Evolutionary conservation across 2,797 vertebrate genomes (phyloP).

Genomic region (Arctocebus calabarensis): DNA sequence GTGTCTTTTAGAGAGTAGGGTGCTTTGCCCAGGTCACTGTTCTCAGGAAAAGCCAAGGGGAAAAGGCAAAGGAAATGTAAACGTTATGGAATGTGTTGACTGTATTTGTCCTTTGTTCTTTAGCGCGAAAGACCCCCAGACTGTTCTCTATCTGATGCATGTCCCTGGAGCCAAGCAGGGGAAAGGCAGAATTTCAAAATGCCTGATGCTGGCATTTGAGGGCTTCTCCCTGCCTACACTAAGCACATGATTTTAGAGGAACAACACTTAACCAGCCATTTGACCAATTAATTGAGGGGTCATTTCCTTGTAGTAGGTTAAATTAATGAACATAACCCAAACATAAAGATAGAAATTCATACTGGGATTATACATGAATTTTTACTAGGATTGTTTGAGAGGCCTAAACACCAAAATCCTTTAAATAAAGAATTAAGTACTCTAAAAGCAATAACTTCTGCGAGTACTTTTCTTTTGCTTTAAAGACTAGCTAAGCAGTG

Average conservation of each 20-base stretch:
- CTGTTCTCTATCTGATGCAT: conserved; percentile 46
- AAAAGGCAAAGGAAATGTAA: conserved; percentile 88
- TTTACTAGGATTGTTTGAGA: conserved; percentile 68
- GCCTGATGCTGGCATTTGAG: conserved; percentile 26
- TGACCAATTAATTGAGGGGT: conserved; percentile 47
- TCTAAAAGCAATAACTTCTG: conserved; percentile 66
- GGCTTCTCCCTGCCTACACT: conserved; percentile 62
- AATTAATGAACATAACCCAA: conserved; percentile 74
- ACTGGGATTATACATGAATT: conserved; percentile 77
- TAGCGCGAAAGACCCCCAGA: conserved; percentile 64
- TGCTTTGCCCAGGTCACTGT: conserved; percentile 92
- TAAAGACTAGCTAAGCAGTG: conserved; percentile 22
- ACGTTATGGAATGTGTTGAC: conserved; percentile 89
- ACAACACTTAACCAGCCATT: conserved; percentile 28
- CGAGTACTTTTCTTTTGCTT: conserved; percentile 10
- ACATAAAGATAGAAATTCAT: conserved; percentile 69
- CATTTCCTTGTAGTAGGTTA: conserved; percentile 75
- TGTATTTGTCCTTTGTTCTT: conserved; percentile 88
- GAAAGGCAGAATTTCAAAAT: conserved; percentile 63
- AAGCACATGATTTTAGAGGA: conserved; percentile 18
- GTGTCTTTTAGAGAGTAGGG: conserved; percentile 90
- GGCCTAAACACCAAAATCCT: conserved; percentile 60
- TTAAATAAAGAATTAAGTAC: conserved; percentile 63
- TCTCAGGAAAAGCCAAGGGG: conserved; percentile 87
- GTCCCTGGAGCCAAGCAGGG: conserved; percentile 15